Percentiles rank a stretch among this genome's conserved stretches.
phyloP scores from a whole-genome alignment of 1,140 invertebrate species.

The Artemia franciscana region DNA sequence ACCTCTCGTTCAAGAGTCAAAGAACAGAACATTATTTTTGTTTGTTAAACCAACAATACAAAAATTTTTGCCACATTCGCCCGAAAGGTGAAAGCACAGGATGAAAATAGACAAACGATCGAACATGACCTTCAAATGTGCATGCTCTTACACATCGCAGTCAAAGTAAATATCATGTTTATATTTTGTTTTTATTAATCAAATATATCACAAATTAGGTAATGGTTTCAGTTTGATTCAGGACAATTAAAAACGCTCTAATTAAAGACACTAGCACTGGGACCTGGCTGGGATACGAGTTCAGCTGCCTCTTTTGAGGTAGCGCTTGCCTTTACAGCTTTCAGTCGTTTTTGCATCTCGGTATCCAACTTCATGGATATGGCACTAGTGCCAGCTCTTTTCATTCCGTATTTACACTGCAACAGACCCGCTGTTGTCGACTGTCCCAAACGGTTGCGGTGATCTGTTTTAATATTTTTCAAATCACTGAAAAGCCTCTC shows the following conservation, averaged over 20 bases:
- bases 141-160: background rate
- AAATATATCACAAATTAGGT: background rate
- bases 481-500: background rate
- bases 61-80: background rate
- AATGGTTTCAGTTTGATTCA: background rate
- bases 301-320: background rate
- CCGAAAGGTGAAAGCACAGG: background rate
- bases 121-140: background rate
- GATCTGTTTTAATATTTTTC: background rate
- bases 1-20: background rate
- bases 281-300: background rate
- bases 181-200: background rate
- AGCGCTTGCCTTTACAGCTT: background rate
- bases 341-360: background rate
- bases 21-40: background rate
- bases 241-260: background rate
- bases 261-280: background rate
- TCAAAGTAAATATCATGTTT: background rate
- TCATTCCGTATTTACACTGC: too few relatives aligned
- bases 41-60: background rate
- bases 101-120: background rate
- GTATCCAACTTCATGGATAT: background rate
- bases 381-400: background rate
- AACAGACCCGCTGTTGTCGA: background rate
- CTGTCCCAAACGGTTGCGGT: background rate